Conservation (phyloP, 2,113 vertebrate species). For the Bufo bufo region DNA sequence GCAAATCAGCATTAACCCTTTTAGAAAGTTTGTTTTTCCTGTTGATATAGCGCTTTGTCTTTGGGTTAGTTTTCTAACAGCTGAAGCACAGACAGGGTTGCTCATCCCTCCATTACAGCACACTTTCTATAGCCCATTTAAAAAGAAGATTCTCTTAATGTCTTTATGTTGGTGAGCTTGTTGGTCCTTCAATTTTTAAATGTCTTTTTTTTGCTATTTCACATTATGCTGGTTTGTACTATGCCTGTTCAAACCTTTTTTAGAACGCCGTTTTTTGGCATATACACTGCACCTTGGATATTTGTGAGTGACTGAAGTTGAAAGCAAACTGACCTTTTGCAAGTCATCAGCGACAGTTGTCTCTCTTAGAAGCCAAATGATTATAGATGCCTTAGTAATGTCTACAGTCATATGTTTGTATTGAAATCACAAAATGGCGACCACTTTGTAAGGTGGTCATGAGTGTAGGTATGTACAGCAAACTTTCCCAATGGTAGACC, state of each 20-base stretch:
- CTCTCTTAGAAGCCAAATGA: neutral
- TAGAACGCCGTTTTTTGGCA: constrained; percentile 4
- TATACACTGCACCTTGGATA: neutral
- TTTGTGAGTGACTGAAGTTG: constrained; percentile 9
- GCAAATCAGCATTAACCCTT: neutral
- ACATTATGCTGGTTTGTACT: neutral
- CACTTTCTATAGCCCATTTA: neutral
- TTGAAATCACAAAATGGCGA: neutral
- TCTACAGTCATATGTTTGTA: constrained; percentile 7
- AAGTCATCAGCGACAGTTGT: neutral
- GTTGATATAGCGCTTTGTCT: neutral
- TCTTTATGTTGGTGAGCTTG: neutral
- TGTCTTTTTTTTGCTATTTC: neutral
- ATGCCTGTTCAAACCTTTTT: constrained; percentile 7
- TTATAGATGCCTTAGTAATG: constrained; percentile 34
- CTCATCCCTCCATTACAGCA: neutral
- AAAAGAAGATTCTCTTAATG: neutral
- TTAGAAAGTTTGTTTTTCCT: neutral
- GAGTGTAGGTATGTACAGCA: neutral
- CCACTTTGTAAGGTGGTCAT: neutral
- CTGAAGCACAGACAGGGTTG: neutral
- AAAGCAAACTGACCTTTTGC: constrained; percentile 16
- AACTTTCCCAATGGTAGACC: neutral
- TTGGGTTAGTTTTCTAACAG: neutral
- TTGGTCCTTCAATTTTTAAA: neutral